Percentiles rank a stretch among this genome's conserved stretches.
phyloP scores from a whole-genome alignment of 2,797 vertebrate species.

The Oceanodroma leucorhoa region DNA sequence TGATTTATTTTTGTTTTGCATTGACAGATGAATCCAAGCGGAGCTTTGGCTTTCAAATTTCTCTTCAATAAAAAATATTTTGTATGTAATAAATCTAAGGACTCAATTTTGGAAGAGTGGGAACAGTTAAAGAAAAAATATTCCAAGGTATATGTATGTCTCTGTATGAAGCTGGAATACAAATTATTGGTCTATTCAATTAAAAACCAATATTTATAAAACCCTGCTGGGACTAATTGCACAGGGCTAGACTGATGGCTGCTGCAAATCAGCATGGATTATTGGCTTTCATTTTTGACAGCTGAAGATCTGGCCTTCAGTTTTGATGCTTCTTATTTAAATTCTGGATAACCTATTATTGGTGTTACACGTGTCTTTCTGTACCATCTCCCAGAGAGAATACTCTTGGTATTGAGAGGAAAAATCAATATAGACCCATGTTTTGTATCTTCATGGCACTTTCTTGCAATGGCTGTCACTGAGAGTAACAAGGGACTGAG shows the following conservation, averaged over 20 bases:
- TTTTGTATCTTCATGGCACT: background rate
- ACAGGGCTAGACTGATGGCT: background rate
- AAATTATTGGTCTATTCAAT: background rate
- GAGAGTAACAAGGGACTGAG: background rate
- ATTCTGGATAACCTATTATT: background rate
- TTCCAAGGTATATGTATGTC: background rate
- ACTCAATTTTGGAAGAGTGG: background rate
- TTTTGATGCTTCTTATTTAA: background rate
- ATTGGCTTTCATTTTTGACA: background rate
- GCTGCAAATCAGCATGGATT: background rate
- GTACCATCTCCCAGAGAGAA: background rate
- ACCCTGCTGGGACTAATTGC: background rate
- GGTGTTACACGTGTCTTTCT: background rate
- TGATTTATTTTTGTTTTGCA: background rate
- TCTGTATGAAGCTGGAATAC: background rate
- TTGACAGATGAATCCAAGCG: background rate
- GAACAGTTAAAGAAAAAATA: background rate
- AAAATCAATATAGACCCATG: constrained; percentile 2
- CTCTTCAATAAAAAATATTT: background rate
- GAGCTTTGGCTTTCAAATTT: background rate
- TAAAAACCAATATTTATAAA: background rate
- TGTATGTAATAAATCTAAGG: background rate
- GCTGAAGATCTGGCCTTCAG: background rate
- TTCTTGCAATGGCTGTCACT: background rate
- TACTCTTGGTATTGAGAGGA: background rate